Conservation (phyloP, 2,888 invertebrate species). For the Holacanthella duospinosa region DNA sequence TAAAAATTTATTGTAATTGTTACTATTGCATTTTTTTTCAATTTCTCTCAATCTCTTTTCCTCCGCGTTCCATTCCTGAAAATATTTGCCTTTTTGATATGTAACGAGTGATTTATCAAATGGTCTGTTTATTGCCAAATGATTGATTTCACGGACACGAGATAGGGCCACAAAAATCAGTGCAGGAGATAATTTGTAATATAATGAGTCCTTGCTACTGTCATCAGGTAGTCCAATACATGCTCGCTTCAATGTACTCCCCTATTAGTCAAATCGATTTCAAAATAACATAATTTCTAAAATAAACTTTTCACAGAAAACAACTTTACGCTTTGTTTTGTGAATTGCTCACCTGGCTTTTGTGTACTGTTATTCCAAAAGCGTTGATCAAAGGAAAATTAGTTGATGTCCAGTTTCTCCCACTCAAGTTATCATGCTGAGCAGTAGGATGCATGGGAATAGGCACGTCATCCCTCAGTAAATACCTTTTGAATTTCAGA, state of each 20-base stretch:
- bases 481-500: not conserved
- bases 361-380: too few relatives aligned
- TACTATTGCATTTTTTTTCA: not conserved
- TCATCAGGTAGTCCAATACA: not conserved
- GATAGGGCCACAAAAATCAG: not conserved
- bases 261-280: too few relatives aligned
- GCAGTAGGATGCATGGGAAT: not conserved
- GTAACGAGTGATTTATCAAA: not conserved
- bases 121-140: not conserved
- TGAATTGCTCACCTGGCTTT: not conserved
- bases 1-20: too few relatives aligned
- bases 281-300: too few relatives aligned
- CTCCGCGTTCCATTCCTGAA: not conserved
- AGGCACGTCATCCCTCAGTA: not conserved
- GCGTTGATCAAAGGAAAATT: not conserved
- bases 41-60: not conserved
- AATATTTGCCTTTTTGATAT: not conserved
- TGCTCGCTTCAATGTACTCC: not conserved
- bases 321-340: too few relatives aligned
- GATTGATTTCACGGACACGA: not conserved
- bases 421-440: not conserved
- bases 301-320: too few relatives aligned
- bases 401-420: not conserved
- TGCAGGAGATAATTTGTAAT: not conserved
- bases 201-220: not conserved